A percentile compares a stretch with the other conserved stretches of the same genome.
phyloP scores from a whole-genome alignment of 1,140 invertebrate genomes.

The Chironomus tepperi region DNA sequence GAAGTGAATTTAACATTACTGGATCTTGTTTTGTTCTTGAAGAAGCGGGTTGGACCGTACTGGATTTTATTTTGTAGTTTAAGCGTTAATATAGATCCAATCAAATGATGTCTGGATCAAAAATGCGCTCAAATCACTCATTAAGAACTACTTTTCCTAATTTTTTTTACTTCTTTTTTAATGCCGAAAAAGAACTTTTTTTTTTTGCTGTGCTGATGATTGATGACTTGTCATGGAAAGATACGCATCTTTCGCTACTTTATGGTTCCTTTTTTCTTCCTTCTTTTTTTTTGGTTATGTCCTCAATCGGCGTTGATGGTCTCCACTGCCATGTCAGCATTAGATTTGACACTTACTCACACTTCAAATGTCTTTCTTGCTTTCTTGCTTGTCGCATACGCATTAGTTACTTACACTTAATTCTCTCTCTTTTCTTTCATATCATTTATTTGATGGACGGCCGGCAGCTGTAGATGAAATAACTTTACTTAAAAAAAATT shows the following conservation, averaged over 20 bases:
- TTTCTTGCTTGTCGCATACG: neutral
- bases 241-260: neutral
- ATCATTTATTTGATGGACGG: neutral
- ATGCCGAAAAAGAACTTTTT: neutral
- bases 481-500: neutral
- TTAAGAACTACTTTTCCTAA: no score
- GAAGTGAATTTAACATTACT: no score
- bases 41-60: no score
- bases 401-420: neutral
- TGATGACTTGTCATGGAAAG: constrained; percentile 18
- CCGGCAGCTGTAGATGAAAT: neutral
- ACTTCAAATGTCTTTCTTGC: constrained; percentile 8
- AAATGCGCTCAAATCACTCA: no score
- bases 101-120: no score
- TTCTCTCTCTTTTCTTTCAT: neutral
- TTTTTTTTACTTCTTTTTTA: neutral
- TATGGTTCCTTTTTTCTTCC: neutral
- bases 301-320: neutral
- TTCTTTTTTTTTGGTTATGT: neutral
- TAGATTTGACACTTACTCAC: constrained; percentile 15
- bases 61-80: no score
- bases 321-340: neutral
- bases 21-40: no score
- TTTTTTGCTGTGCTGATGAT: neutral
- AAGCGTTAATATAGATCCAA: no score